Base-by-base conservation (phyloP, 23 tunicate genomes). In the Halocynthia aurantium region DNA sequence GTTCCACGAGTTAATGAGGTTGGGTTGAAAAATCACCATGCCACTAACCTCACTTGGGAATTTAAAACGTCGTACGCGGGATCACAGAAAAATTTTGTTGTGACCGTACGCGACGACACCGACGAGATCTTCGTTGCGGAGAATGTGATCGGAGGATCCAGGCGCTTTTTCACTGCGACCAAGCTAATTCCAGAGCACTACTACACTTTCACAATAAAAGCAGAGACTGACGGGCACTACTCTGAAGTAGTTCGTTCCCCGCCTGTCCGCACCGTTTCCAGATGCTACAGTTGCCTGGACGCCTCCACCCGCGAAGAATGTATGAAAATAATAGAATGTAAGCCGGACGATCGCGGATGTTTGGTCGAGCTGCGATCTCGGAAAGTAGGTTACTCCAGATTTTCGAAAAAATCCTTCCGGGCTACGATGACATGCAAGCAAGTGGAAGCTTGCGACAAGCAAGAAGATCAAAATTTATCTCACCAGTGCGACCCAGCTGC, bases 341-440 rank as follows among this genome's bases (percentile, higher is more conserved):
- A 75, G 6, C 85, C 85, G 15, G 82, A 80, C 7, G 51, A 81
- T 53, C 61, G 91, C 12, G 91, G 91, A 21, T 86, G 91, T 54
- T 55, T 86, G 7, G 81, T 79, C 71, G 91, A 86, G 61, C 70
- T 86, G 15, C 72, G 91, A 5, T 55, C 72, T 50, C 73, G 82
- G 8, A 17, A 63, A 6, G 22, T 20, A 9, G 70, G 70, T 10
- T 20, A 65, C 10, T 65, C 70, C 50, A 15, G 10, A 15, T 68
- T 75, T 54, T 40, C 78, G 63, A 70, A 61, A 57, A 58, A 72
- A 40, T 9, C 52, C 7, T 86, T 79, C 72, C 57, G 91, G 40
- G 91, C 85, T 8, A 81, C 85, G 8, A 49, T 86, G 53, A 75
- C 65, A 74, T 86, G 91, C 81, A 86, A 86, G 53, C 91, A 86